phyloP scores from a whole-genome alignment of 2,113 vertebrate species.

The Scolopax mira region DNA sequence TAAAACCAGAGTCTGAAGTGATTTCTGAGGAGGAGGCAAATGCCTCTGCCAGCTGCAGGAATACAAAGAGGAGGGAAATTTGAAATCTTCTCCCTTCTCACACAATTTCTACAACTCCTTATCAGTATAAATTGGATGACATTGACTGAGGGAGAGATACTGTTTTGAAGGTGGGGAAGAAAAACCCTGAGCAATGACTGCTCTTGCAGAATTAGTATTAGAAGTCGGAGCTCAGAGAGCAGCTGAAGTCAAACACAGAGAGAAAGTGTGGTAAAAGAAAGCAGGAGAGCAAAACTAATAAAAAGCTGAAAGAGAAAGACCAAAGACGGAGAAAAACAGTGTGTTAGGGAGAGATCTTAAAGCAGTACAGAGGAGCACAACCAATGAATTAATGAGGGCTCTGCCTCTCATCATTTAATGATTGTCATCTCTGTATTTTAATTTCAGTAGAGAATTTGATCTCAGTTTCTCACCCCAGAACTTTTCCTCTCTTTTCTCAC shows the following conservation, averaged over 20 bases:
- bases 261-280: not conserved
- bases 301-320: not conserved
- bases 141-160: not conserved
- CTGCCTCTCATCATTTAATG: not conserved
- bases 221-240: not conserved
- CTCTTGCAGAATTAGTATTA: not conserved
- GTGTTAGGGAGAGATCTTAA: not conserved
- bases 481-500: constrained; percentile 69
- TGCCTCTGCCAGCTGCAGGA: constrained; percentile 15
- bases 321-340: not conserved
- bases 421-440: not conserved
- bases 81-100: not conserved
- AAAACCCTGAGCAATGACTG: not conserved
- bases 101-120: not conserved
- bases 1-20: not conserved
- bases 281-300: not conserved
- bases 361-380: not conserved
- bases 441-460: not conserved
- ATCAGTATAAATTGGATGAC: not conserved
- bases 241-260: not conserved
- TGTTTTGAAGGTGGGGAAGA: not conserved
- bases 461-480: not conserved
- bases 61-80: constrained; percentile 47
- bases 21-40: constrained; percentile 13
- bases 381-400: not conserved